Base-by-base conservation (phyloP, 2,888 invertebrate species). In the Arrhopalites spinosus region DNA sequence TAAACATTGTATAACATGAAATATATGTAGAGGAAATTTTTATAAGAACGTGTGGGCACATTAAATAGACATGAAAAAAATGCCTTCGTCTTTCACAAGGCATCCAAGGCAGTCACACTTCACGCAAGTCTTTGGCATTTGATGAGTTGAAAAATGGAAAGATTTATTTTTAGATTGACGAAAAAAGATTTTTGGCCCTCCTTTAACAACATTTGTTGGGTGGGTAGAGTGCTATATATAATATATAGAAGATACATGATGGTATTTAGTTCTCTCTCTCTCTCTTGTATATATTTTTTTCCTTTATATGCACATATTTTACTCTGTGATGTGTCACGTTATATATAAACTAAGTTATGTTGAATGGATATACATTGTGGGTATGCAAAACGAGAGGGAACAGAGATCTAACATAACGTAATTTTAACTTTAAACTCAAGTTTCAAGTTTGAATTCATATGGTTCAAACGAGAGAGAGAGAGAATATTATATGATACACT, bases 141-240 rank as follows among this genome's bases (percentile, higher is more conserved):
- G 77, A 78, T 79, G 79, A 78, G 78, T 77, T 80, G 78, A 79
- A 78, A 79, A 79, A 79, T 79, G 75, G 75, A 74, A 73, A 78
- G 75, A 74, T 61, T 69, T 77, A 77, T 77, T 73, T 77, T 77
- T 74, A 77, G 77, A 61, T 69, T 77, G 69, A 73, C 77, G 68
- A 76, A 76, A 73, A 72, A 67, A 76, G 64, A 73, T 68, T 74
- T 61, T 73, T 20, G 73, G 73, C 73, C 73, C 66, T 73, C 47
- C 50, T 45, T 53, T 64, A 20, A 63, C 53, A 71, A 43, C 66
- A 66, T 66, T 66, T 66, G 66, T 66, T 66, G 66, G 66, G 66
- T 66, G 45, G 66, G 66, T 66, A 20, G 66, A 64, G 25, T 25
- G 15, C 7, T n/a, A n/a, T n/a, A n/a, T n/a, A 17, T 50, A 50